These are phyloP conservation scores for Poliocrania exsul DNA, from an alignment of 2,797 vertebrate genomes.

Conservation along the genomic window DNA sequence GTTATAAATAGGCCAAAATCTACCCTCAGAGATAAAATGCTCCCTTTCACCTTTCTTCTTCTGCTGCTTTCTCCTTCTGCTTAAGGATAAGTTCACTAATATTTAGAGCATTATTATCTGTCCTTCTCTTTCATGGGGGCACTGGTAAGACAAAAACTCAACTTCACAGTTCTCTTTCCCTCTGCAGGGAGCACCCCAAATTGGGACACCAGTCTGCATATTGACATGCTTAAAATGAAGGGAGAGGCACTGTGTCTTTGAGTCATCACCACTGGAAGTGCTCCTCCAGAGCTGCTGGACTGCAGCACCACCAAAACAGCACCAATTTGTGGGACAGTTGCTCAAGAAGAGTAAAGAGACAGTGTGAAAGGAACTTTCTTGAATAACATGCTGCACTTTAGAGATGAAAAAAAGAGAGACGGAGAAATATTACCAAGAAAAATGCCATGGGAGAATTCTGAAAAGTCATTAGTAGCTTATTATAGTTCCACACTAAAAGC, in stretches of 20 bases:
- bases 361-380: background rate
- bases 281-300: background rate
- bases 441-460: background rate
- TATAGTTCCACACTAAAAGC: background rate
- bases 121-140: background rate
- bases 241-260: background rate
- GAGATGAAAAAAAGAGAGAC: background rate
- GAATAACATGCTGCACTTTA: background rate
- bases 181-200: background rate
- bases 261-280: background rate
- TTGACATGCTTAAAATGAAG: accelerated
- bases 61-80: background rate
- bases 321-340: accelerated
- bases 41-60: background rate
- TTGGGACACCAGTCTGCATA: background rate
- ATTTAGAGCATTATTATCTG: background rate
- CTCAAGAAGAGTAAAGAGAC: background rate
- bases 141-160: background rate
- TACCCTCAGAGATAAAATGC: background rate
- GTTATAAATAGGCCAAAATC: background rate
- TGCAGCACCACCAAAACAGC: background rate
- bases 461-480: background rate
- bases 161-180: background rate
- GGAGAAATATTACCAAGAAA: slow-evolving; percentile 8
- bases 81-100: background rate